These are phyloP conservation scores for Palloptera scutellata DNA, from an alignment of 2,888 invertebrate genomes.

Conservation along the genomic window DNA sequence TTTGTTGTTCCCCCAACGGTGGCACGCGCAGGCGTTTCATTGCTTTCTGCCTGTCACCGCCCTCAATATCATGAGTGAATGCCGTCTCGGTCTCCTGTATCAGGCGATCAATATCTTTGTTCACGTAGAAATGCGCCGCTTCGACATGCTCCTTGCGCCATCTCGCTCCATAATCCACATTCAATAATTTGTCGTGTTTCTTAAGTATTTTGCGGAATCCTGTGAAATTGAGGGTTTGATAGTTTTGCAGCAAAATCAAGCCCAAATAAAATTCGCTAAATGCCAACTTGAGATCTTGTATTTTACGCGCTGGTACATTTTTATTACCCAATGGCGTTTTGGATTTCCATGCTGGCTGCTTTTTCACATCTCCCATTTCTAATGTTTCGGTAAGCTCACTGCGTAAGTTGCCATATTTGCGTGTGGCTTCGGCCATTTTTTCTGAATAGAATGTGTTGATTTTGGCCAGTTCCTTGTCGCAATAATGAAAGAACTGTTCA, in stretches of 20 bases:
- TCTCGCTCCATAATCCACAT: slow-evolving; percentile 75
- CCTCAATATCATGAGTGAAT: slow-evolving; percentile 76
- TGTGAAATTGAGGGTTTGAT: slow-evolving; percentile 87
- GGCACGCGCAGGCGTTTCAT: slow-evolving; percentile 89
- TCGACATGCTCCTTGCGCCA: slow-evolving; percentile 85
- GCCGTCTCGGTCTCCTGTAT: slow-evolving; percentile 81
- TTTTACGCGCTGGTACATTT: slow-evolving; percentile 71
- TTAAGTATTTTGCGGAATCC: slow-evolving; percentile 91
- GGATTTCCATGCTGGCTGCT: slow-evolving; percentile 60
- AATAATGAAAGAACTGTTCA: slow-evolving; percentile 84
- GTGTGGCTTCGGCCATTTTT: slow-evolving; percentile 86
- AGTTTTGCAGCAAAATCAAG: slow-evolving; percentile 85
- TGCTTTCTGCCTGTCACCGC: slow-evolving; percentile 82
- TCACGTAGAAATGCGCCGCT: slow-evolving; percentile 82
- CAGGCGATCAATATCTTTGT: slow-evolving; percentile 84
- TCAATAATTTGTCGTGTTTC: slow-evolving; percentile 85
- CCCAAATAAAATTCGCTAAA: slow-evolving; percentile 91
- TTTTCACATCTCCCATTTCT: slow-evolving; percentile 62
- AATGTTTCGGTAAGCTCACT: slow-evolving; percentile 72
- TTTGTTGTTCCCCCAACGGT: slow-evolving; percentile 83
- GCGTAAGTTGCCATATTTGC: slow-evolving; percentile 78
- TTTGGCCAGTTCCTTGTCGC: slow-evolving; percentile 85
- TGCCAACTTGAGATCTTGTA: slow-evolving; percentile 84
- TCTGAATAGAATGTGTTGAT: slow-evolving; percentile 91
- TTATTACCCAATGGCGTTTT: slow-evolving; percentile 63